Evolutionary conservation across 2,113 vertebrate species (phyloP), one percentile per base, ranked within the genome.

Genomic region (Otocyon megalotis): DNA sequence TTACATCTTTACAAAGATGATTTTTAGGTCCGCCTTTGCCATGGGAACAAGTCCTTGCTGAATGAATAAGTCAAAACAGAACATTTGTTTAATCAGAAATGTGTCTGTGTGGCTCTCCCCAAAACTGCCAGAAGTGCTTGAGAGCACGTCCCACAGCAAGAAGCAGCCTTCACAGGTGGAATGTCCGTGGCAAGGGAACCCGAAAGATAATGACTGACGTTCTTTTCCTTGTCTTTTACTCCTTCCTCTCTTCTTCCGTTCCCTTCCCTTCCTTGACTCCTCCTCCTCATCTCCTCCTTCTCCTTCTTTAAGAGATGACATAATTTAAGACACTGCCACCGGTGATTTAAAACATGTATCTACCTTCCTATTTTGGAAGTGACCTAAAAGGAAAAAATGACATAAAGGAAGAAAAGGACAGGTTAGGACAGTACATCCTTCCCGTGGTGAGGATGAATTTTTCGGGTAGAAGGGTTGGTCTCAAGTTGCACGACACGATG

Each of bases 251-350:
- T 8, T 8, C 8, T 1, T 15, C 54, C 30, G 30, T 22, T 37
- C 3, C 37, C 19, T 35, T 14, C 6, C 26, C 9, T 30, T 43
- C 9, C n/a, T 4, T 19, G 65, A 1, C 10, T 32, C 26, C 56
- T 58, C 37, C 32, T 53, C 17, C 30, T 10, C 16, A 12, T 71
- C 7, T 43, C 60, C 19, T 48, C 37, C 26, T 54, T 19, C 30
- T 88, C 0, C 92, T 92, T 80, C 95, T 97, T 98, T 98, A 97
- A 95, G 85, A 97, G 96, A 94, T 82, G 97, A 95, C 80, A 71
- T 89, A 86, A 98, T 77, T 97, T 97, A 93, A 98, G 97, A 97
- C 83, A 86, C 82, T 74, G 48, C 80, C 95, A 96, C 93, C 93
- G 76, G 84, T 96, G 87, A 97, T 53, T 26, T 15, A 67, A 97